Conservation (phyloP, 2,113 vertebrate species). For the Diadophis punctatus region DNA sequence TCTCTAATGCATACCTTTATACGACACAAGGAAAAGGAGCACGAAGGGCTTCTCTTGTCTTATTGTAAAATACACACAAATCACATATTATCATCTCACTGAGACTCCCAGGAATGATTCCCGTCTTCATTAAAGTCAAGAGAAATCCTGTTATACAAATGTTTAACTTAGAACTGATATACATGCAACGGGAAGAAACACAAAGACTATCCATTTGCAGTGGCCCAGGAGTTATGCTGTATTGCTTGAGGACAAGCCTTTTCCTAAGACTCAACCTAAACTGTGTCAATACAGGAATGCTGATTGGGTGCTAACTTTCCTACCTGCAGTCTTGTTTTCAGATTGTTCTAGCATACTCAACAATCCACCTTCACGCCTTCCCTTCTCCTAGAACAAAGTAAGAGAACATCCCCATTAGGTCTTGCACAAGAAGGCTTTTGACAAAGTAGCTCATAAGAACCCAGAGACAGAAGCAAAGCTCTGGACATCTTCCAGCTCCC, state of each 20-base stretch:
- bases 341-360: constrained; percentile 73
- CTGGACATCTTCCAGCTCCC: background rate
- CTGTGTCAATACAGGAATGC: background rate
- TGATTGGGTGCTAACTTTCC: background rate
- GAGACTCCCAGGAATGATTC: background rate
- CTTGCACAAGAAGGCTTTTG: background rate
- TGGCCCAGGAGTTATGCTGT: background rate
- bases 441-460: background rate
- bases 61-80: background rate
- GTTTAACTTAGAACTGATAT: background rate
- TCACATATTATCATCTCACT: background rate
- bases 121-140: background rate
- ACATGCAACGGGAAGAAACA: background rate
- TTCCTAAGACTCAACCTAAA: background rate
- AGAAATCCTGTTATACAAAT: background rate
- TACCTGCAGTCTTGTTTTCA: constrained; percentile 66
- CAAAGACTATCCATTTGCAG: background rate
- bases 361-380: constrained; percentile 57
- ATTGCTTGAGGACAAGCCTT: background rate
- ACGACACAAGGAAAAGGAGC: background rate
- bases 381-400: constrained; percentile 54
- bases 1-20: background rate
- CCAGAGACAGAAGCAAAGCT: background rate
- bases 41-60: background rate
- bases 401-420: constrained; percentile 27